Evolutionary conservation across 2,888 invertebrate species (phyloP), one percentile per base, ranked within the genome.

Genomic region (Selenia dentaria): DNA sequence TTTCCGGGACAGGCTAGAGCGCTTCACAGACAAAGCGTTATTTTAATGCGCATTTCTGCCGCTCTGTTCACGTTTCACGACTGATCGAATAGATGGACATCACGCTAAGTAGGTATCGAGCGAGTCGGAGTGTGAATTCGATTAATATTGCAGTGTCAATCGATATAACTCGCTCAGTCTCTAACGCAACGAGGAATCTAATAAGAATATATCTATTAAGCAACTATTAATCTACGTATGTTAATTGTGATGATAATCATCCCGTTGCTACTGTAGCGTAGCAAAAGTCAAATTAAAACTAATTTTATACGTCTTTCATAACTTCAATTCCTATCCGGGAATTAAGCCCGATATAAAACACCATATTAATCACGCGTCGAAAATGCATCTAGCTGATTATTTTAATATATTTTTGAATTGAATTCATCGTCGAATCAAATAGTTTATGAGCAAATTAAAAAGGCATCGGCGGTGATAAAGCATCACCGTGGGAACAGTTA

Each of bases 401-500:
- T 51, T 37, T 34, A 49, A 56, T 52, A 44, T 51, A 59, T 61
- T 70, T 61, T 70, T 64, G 68, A 72, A 74, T 75, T 67, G 64
- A 69, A 72, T 68, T 59, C 65, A 64, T 75, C 67, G 70, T 70
- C 62, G 68, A 64, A 67, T 64, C 65, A 65, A 59, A 75, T 70
- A 69, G 59, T 75, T 76, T 71, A 78, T 62, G 65, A 59, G 54
- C 54, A 61, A 73, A 72, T 76, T 77, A 77, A 75, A 75, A 71
- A 66, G 62, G 58, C 68, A 68, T 74, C 66, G 51, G 59, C 42
- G 49, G 59, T 68, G 65, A 73, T 74, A 70, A 70, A 77, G 60
- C 70, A 67, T 71, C 74, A 55, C 65, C 79, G 78, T 77, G 82
- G 76, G 81, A 80, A 79, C 73, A 57, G 68, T 75, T 67, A 68